phyloP scores from a whole-genome alignment of 2,797 vertebrate species.

The Oreortyx pictus region DNA sequence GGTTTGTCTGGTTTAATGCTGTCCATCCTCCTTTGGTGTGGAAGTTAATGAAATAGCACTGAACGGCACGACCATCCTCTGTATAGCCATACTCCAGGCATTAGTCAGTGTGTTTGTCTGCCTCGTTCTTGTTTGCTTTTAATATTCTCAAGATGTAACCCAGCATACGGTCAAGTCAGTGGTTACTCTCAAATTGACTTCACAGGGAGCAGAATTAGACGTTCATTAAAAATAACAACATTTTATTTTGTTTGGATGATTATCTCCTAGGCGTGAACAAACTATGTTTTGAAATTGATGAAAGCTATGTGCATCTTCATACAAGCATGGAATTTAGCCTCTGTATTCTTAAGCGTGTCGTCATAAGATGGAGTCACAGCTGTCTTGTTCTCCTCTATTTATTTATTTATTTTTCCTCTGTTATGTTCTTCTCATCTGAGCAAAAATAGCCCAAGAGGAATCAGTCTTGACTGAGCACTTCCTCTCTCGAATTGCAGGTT shows the following conservation, averaged over 20 bases:
- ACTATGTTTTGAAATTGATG: not conserved
- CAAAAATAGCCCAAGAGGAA: constrained; percentile 74
- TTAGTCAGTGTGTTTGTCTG: constrained; percentile 53
- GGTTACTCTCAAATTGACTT: constrained; percentile 50
- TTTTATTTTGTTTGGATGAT: constrained; percentile 31
- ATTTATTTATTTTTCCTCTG: constrained; percentile 5
- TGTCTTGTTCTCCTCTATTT: constrained; percentile 36
- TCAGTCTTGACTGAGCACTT: constrained; percentile 67
- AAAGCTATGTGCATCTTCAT: not conserved
- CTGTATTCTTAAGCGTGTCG: not conserved
- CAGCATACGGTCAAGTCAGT: not conserved
- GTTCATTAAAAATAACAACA: constrained; percentile 46
- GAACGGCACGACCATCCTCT: not conserved
- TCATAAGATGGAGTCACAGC: constrained; percentile 56
- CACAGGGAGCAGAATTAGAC: constrained; percentile 50
- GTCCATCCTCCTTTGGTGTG: not conserved
- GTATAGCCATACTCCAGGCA: not conserved
- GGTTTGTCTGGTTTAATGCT: constrained; percentile 54
- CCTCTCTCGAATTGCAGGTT: constrained; percentile 50
- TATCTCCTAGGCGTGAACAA: not conserved
- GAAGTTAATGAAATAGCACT: not conserved
- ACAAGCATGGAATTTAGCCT: not conserved
- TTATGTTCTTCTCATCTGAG: constrained; percentile 47
- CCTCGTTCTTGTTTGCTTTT: constrained; percentile 61
- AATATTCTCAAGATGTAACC: constrained; percentile 54